Percentiles rank a stretch among this genome's conserved stretches.
Conservation (phyloP, 2,888 invertebrate species). For the Odiellus spinosus region DNA sequence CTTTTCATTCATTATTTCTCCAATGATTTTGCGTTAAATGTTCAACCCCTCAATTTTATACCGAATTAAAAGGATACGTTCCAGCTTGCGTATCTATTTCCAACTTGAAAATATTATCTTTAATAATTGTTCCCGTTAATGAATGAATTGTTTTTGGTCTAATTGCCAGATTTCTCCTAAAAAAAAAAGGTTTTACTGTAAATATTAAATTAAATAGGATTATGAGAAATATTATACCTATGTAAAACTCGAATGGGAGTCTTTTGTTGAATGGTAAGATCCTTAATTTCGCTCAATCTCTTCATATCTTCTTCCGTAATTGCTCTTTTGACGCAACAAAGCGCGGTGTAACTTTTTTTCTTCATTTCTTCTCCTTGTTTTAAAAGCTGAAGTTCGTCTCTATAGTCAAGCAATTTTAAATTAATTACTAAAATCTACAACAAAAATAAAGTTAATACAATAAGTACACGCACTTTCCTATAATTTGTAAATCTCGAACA, state of each 20-base stretch:
- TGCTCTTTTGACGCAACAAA: conserved; percentile 44
- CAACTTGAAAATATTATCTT: conserved; percentile 40
- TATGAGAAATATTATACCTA: conserved; percentile 24
- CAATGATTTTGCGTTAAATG: too few relatives aligned
- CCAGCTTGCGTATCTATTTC: conserved; percentile 70
- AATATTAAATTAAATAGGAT: neutral
- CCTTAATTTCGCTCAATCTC: conserved; percentile 38
- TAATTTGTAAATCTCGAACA: conserved; percentile 46
- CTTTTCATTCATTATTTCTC: too few relatives aligned
- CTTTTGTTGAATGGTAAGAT: conserved; percentile 52
- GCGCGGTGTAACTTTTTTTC: conserved; percentile 67
- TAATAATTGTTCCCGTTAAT: conserved; percentile 42
- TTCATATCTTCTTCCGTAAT: conserved; percentile 31
- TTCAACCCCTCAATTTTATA: neutral
- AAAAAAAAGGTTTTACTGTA: conserved; percentile 3
- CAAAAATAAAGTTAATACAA: neutral
- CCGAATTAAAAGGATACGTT: conserved; percentile 37
- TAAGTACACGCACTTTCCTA: conserved; percentile 36
- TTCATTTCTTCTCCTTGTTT: conserved; percentile 79
- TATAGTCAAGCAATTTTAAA: conserved; percentile 24
- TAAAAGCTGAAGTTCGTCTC: conserved; percentile 48
- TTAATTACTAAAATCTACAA: conserved; percentile 1
- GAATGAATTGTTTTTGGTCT: conserved; percentile 49
- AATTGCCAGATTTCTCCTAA: conserved; percentile 47
- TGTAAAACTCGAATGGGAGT: conserved; percentile 85